These are phyloP conservation scores for Miniopterus natalensis DNA, from an alignment of 2,113 vertebrate genomes.

Conservation along the genomic window DNA sequence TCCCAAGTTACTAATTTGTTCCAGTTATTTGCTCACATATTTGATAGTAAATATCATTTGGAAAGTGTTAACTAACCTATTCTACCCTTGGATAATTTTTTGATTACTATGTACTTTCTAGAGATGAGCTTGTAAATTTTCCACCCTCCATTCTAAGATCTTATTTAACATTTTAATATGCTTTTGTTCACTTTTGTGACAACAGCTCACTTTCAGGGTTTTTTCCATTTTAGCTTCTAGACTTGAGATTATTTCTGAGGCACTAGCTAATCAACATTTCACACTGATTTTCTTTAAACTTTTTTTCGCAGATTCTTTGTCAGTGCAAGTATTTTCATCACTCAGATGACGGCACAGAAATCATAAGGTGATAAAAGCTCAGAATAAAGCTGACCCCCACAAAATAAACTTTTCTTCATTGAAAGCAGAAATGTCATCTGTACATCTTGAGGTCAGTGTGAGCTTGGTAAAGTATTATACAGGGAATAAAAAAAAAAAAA, in stretches of 20 bases:
- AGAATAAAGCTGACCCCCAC: neutral
- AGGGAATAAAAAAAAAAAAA: constrained; percentile 49
- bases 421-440: constrained; percentile 5
- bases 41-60: neutral
- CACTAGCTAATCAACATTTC: neutral
- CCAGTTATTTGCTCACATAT: neutral
- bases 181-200: neutral
- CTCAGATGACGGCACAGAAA: neutral
- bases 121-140: neutral
- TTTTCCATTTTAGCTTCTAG: neutral
- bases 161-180: neutral
- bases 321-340: constrained; percentile 15
- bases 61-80: constrained; percentile 44
- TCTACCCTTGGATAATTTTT: neutral
- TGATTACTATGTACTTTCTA: neutral
- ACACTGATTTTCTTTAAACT: neutral
- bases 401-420: neutral
- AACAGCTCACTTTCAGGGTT: neutral
- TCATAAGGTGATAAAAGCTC: neutral
- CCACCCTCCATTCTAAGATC: neutral
- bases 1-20: neutral
- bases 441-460: neutral
- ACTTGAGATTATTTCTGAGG: neutral
- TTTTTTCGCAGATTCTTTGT: neutral
- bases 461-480: neutral